These are phyloP conservation scores for Solea solea DNA, from an alignment of 2,113 vertebrate species.

Conservation along the genomic window DNA sequence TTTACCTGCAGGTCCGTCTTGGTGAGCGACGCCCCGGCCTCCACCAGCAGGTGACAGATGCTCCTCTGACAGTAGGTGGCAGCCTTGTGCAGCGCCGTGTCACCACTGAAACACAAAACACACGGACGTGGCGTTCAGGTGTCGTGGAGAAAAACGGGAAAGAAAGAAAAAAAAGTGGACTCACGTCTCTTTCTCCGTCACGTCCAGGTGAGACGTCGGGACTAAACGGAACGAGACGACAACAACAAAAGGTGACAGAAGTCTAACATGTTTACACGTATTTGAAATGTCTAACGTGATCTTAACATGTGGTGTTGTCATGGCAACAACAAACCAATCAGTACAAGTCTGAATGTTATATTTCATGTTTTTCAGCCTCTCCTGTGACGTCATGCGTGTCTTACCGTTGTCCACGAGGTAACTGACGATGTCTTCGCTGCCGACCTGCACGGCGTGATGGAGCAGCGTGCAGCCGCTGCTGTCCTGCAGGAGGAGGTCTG, in stretches of 20 bases:
- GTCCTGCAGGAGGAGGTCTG: conserved; percentile 85
- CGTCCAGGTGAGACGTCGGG: conserved; percentile 88
- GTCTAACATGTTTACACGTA: neutral
- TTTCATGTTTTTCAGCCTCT: neutral
- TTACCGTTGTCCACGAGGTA: conserved; percentile 90
- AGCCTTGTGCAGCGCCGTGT: conserved; percentile 92
- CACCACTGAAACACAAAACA: conserved; percentile 80
- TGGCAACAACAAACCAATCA: neutral
- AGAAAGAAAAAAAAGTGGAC: conserved; percentile 58
- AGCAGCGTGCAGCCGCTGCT: conserved; percentile 85
- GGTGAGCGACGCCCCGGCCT: conserved; percentile 93
- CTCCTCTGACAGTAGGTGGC: conserved; percentile 88
- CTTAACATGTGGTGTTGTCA: neutral
- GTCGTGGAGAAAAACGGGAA: neutral
- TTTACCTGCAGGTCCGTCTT: conserved; percentile 94
- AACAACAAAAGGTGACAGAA: neutral
- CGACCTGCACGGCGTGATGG: conserved; percentile 87
- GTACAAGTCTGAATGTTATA: too few relatives aligned
- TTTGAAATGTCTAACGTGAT: neutral
- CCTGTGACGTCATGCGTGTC: conserved; percentile 25
- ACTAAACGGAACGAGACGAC: conserved; percentile 70
- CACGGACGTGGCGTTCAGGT: too few relatives aligned
- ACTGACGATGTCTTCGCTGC: conserved; percentile 90
- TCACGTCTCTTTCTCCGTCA: conserved; percentile 89
- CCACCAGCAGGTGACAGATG: conserved; percentile 94